These are phyloP conservation scores for Syrrhaptes paradoxus DNA, from an alignment of 2,113 vertebrate species.

Conservation along the genomic window DNA sequence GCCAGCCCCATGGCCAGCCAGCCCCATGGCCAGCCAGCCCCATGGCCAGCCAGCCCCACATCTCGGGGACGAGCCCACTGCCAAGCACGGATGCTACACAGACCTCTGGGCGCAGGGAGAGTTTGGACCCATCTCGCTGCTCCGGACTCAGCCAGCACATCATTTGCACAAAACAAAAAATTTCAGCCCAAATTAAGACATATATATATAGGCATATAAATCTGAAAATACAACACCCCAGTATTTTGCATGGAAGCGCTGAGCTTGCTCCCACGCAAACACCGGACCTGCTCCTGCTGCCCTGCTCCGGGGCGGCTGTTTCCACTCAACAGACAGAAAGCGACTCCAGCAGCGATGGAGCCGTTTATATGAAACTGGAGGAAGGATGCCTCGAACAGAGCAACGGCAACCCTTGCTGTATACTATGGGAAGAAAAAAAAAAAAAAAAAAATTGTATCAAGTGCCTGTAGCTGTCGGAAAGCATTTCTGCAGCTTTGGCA, in stretches of 20 bases:
- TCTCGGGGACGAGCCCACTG: not conserved
- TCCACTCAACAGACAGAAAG: not conserved
- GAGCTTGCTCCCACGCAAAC: not conserved
- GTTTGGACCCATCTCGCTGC: accelerated
- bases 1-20: no score
- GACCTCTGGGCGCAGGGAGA: no score
- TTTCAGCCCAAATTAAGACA: not conserved
- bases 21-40: no score
- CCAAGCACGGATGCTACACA: not conserved
- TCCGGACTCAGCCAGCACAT: not conserved
- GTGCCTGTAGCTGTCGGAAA: slow-evolving; percentile 55
- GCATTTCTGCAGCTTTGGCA: slow-evolving; percentile 49
- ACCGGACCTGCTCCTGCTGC: not conserved
- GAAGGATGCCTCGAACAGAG: not conserved
- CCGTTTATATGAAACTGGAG: not conserved
- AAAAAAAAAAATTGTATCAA: not conserved
- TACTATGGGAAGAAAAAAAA: not conserved
- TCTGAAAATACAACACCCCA: accelerated
- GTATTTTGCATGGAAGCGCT: accelerated
- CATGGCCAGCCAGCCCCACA: no score
- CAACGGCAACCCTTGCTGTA: not conserved
- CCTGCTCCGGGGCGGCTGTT: not conserved
- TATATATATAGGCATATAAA: accelerated
- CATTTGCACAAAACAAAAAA: not conserved
- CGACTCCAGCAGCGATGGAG: not conserved